Conservation (phyloP, 2,113 vertebrate species). For the Apteryx mantelli region DNA sequence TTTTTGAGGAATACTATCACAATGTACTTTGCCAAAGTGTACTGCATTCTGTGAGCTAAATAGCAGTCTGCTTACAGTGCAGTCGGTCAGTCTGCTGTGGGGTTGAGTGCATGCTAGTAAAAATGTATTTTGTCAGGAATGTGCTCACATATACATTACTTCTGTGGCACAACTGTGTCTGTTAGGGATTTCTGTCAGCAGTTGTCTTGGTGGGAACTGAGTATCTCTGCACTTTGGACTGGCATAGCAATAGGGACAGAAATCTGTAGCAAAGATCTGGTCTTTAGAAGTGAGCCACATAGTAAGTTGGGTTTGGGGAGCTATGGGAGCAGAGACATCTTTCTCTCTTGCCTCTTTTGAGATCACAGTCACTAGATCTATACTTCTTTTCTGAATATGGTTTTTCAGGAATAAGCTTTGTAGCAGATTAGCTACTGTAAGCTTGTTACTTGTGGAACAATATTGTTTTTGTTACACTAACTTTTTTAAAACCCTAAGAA, state of each 20-base stretch:
- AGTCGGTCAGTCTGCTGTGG: background rate
- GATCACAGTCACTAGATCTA: accelerated
- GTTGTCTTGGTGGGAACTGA: background rate
- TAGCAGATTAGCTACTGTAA: background rate
- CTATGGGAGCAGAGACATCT: background rate
- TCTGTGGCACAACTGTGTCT: background rate
- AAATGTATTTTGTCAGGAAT: background rate
- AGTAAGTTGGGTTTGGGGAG: background rate
- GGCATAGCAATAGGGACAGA: background rate
- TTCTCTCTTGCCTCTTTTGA: background rate
- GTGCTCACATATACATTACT: accelerated
- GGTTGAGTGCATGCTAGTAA: background rate
- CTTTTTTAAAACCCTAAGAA: background rate
- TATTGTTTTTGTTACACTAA: background rate
- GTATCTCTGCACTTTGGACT: background rate
- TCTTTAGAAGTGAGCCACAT: background rate
- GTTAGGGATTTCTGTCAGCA: background rate
- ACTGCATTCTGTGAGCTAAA: background rate
- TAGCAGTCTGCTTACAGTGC: background rate
- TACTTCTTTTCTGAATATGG: background rate
- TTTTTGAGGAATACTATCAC: background rate
- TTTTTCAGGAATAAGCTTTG: background rate
- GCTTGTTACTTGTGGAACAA: background rate
- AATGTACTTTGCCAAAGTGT: background rate
- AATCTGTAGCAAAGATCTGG: background rate